These are phyloP conservation scores for Ochropacha duplaris DNA, from an alignment of 2,888 invertebrate genomes.

Conservation along the genomic window DNA sequence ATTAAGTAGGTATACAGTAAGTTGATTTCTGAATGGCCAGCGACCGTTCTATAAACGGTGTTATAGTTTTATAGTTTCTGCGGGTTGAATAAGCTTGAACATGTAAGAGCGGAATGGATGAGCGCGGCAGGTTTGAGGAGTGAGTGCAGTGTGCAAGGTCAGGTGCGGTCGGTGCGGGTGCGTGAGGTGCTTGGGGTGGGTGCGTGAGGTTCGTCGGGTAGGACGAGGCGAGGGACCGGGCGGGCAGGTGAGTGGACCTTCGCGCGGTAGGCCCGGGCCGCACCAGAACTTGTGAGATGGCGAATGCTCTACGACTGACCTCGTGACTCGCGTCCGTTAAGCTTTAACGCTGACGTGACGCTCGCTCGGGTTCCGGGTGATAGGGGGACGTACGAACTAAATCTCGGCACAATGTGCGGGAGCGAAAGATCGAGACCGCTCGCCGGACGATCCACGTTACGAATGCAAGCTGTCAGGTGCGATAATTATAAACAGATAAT, in stretches of 20 bases:
- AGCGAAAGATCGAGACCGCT: conserved; percentile 68
- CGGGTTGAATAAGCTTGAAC: conserved; percentile 30
- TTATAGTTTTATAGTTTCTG: conserved; percentile 14
- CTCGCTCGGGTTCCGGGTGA: conserved; percentile 65
- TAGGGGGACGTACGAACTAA: conserved; percentile 61
- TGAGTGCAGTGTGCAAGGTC: conserved; percentile 43
- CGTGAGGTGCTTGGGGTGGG: conserved; percentile 21
- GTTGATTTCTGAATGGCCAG: background rate
- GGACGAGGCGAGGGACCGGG: conserved; percentile 13
- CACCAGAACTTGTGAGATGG: conserved; percentile 83
- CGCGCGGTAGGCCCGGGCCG: conserved; percentile 50
- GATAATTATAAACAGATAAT: conserved; percentile 78
- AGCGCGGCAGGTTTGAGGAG: conserved; percentile 29
- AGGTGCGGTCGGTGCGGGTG: conserved; percentile 31
- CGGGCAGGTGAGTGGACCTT: conserved; percentile 23
- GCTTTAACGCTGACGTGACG: conserved; percentile 59
- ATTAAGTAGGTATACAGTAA: too few relatives aligned
- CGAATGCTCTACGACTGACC: conserved; percentile 81
- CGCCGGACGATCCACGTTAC: conserved; percentile 76
- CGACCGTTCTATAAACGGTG: background rate
- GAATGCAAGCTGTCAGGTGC: conserved; percentile 81
- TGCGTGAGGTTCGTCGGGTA: conserved; percentile 24
- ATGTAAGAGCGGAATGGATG: conserved; percentile 24
- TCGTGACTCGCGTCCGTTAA: conserved; percentile 68
- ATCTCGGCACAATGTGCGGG: conserved; percentile 64